phyloP scores from a whole-genome alignment of 2,888 invertebrate genomes.

The Drosophila birchii region DNA sequence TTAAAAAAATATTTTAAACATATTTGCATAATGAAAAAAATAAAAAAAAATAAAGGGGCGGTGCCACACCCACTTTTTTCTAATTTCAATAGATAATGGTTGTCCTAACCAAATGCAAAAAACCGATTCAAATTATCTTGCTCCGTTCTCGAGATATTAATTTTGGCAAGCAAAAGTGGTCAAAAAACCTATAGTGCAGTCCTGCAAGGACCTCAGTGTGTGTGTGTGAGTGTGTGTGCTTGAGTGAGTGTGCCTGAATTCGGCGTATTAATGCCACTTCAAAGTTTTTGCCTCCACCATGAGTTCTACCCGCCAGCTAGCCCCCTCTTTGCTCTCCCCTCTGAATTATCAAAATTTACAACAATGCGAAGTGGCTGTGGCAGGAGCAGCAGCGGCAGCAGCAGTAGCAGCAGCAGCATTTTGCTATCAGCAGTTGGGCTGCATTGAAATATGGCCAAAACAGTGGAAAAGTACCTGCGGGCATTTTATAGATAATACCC shows the following conservation, averaged over 20 bases:
- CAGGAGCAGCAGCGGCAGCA: constrained; percentile 42
- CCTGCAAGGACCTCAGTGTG: constrained; percentile 6
- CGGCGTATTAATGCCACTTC: constrained; percentile 77
- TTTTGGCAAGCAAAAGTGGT: no score
- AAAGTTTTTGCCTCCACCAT: constrained; percentile 52
- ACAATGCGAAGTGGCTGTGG: constrained; percentile 60
- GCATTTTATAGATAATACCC: constrained; percentile 79
- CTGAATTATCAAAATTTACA: constrained; percentile 77
- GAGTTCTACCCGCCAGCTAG: constrained; percentile 2
- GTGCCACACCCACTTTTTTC: no score
- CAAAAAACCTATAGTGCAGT: no score
- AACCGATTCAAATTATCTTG: no score
- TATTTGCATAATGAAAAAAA: no score
- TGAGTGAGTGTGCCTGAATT: constrained; percentile 43
- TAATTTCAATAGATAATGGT: no score
- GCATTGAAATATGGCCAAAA: constrained; percentile 76
- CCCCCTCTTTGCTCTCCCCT: constrained; percentile 30
- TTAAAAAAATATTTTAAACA: no score
- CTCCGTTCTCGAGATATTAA: no score
- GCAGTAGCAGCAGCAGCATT: constrained; percentile 61
- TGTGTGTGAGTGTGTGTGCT: constrained; percentile 9
- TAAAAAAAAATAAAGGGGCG: no score
- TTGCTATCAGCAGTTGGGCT: constrained; percentile 72
- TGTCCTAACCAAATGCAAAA: no score
- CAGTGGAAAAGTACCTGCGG: constrained; percentile 75